A percentile compares a stretch with the other conserved stretches of the same genome.
Conservation (phyloP, 2,797 vertebrate genomes). For the Oceanodroma leucorhoa region DNA sequence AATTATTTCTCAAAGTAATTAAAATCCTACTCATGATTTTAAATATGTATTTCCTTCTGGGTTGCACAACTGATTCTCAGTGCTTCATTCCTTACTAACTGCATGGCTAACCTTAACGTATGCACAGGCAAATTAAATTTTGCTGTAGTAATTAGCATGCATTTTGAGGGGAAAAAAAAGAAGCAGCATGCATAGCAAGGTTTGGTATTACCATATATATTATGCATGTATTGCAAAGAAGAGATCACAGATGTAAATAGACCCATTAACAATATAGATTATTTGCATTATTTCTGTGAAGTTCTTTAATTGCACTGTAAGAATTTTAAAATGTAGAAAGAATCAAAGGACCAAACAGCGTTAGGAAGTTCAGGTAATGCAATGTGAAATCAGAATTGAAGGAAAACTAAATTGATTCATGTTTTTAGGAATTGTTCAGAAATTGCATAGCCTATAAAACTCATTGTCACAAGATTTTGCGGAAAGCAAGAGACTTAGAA, state of each 20-base stretch:
- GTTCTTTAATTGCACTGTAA: background rate
- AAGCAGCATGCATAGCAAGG: background rate
- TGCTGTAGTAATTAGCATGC: constrained; percentile 9
- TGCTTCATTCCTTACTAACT: background rate
- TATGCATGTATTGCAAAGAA: background rate
- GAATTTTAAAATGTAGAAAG: background rate
- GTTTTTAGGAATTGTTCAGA: background rate
- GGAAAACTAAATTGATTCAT: background rate
- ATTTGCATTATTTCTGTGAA: background rate
- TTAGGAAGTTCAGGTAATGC: background rate
- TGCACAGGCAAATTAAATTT: constrained; percentile 31
- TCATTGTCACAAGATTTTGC: background rate
- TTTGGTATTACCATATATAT: background rate
- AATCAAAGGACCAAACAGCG: background rate
- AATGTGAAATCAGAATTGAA: background rate
- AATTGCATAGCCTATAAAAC: background rate
- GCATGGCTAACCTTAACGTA: background rate
- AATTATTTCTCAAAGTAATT: constrained; percentile 1
- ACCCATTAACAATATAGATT: background rate
- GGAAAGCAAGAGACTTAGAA: background rate
- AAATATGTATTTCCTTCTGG: background rate
- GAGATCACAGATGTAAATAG: background rate
- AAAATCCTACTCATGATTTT: background rate
- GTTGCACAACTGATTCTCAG: background rate
- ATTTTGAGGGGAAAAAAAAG: background rate